Percentiles rank a stretch among this genome's conserved stretches.
These are phyloP conservation scores for Cheilosia impressa DNA, from an alignment of 2,888 invertebrate genomes.

Conservation along the genomic window DNA sequence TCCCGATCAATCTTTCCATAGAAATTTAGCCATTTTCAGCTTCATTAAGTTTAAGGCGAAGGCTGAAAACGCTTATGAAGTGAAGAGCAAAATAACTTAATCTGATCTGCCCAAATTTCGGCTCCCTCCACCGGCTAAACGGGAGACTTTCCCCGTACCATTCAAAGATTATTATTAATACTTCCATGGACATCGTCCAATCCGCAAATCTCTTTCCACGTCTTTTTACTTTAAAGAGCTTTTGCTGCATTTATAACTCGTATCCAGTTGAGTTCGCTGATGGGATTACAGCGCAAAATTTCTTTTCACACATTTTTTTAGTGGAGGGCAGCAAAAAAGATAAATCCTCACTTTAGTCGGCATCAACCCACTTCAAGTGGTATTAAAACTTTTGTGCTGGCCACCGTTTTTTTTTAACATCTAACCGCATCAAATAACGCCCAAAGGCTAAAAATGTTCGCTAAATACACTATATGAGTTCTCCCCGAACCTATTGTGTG, in stretches of 20 bases:
- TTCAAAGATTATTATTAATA: background rate
- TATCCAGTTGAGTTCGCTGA: constrained; percentile 16
- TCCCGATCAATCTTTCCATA: too few relatives aligned
- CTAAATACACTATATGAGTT: constrained; percentile 25
- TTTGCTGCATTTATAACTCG: constrained; percentile 8
- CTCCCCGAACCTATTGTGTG: constrained; percentile 40
- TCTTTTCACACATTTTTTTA: background rate
- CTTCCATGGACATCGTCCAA: background rate
- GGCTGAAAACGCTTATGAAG: too few relatives aligned
- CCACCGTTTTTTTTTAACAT: constrained; percentile 23
- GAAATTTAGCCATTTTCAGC: too few relatives aligned
- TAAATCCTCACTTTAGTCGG: background rate
- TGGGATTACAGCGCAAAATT: constrained; percentile 24
- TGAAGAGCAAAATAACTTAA: too few relatives aligned
- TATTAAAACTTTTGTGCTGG: constrained; percentile 47
- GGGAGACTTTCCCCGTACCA: too few relatives aligned
- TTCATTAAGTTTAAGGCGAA: too few relatives aligned
- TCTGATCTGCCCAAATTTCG: too few relatives aligned
- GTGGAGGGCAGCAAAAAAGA: background rate
- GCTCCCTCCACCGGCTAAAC: too few relatives aligned
- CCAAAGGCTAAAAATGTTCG: constrained; percentile 34
- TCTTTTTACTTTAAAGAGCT: constrained; percentile 4
- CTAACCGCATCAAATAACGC: constrained; percentile 20
- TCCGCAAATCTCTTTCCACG: background rate
- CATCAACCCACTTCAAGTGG: constrained; percentile 21